Evolutionary conservation across 2,888 invertebrate genomes (phyloP), one percentile per base, ranked within the genome.

Genomic region (Aleiodes testaceus): DNA sequence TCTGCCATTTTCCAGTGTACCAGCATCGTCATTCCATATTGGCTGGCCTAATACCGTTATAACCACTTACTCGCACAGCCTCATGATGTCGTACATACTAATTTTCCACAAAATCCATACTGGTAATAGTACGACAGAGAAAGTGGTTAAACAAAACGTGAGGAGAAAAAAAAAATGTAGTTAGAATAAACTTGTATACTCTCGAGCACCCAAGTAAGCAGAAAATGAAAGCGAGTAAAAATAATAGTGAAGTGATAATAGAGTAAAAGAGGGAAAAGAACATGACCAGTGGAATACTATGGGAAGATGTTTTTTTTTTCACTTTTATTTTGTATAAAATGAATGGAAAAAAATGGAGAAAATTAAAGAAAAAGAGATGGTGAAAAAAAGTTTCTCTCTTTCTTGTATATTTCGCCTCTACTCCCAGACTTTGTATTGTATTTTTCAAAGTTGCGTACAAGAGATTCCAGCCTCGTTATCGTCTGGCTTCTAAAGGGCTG

Each of bases 291-390:
- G 66, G 66, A 66, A 30, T 36, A 75, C 66, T 73, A 75, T 65
- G 73, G 69, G 78, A 79, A 80, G 81, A 80, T 78, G 75, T 78
- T 79, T 79, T 79, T 80, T 79, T 22, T 80, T 79, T 79, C 80
- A 75, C 82, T 80, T 53, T 75, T 66, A 75, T 74, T 74, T 80
- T 77, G 6, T 42, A 11, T 11, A 9, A 16, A 11, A 18, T 18
- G 20, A 9, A 14, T 14, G 16, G 18, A 7, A 52, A 50, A 52
- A 52, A 12, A 9, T 50, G 0, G 11, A 52, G 7, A 53, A 36
- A 36, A 6, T 36, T 0, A 36, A 18, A 16, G 5, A 20, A 11
- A 18, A 3, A 2, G n/a, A 22, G 14, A 2, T 2, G 22, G 16
- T 22, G 2, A 12, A 7, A 7, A 5, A 53, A 18, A 52, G 12